Conservation (phyloP, 2,888 invertebrate genomes). For the Crioceris asparagi region DNA sequence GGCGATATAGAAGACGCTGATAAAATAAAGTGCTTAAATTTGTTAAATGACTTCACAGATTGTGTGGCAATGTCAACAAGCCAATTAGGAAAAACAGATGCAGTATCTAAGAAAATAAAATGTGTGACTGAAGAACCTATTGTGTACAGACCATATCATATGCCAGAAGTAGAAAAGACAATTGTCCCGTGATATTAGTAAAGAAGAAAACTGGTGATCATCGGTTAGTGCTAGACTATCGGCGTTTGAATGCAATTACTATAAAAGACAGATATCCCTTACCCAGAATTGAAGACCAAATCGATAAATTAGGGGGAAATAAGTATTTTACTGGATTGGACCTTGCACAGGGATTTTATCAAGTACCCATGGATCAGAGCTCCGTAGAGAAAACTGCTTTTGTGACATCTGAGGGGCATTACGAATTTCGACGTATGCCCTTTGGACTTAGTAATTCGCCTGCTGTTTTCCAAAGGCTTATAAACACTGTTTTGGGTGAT, state of each 20-base stretch:
- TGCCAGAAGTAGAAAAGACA: too few species aligned
- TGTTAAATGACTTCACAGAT: too few species aligned
- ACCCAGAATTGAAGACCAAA: slow-evolving; percentile 15
- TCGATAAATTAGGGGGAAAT: slow-evolving; percentile 13
- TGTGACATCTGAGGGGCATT: not conserved
- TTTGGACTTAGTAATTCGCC: too few species aligned
- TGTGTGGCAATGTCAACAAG: too few species aligned
- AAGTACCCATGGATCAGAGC: slow-evolving; percentile 20
- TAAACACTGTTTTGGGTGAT: slow-evolving; percentile 19
- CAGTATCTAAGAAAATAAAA: too few species aligned
- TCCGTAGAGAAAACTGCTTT: not conserved
- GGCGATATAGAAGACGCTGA: too few species aligned
- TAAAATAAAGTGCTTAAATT: too few species aligned
- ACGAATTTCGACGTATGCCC: not conserved
- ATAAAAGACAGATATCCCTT: slow-evolving; percentile 12
- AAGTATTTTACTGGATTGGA: slow-evolving; percentile 22
- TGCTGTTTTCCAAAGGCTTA: too few species aligned
- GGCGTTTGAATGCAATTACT: slow-evolving; percentile 10
- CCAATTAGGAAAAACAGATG: too few species aligned
- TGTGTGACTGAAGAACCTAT: too few species aligned
- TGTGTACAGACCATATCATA: too few species aligned
- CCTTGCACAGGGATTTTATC: slow-evolving; percentile 22
- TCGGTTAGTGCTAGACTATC: slow-evolving; percentile 14
- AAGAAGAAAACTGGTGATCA: slow-evolving; percentile 11
- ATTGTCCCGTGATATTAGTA: slow-evolving; percentile 13